Conservation (phyloP, 2,113 vertebrate genomes). For the Lathamus discolor region DNA sequence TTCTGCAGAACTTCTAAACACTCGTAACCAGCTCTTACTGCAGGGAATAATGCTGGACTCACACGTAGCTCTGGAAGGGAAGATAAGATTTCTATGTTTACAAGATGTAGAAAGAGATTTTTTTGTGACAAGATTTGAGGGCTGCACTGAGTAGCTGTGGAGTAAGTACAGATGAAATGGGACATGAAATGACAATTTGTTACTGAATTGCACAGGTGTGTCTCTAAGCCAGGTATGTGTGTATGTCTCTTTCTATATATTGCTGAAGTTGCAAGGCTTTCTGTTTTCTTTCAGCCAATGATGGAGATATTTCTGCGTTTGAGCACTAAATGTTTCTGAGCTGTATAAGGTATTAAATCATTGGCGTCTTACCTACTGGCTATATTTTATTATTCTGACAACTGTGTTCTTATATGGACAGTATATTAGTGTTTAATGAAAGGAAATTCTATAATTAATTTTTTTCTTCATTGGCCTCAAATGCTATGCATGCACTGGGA, state of each 20-base stretch:
- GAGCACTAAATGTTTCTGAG: neutral
- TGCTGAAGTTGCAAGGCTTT: neutral
- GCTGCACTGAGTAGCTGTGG: neutral
- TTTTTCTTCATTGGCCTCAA: neutral
- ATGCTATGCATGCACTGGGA: neutral
- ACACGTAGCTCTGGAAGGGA: neutral
- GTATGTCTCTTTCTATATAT: neutral
- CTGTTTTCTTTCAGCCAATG: neutral
- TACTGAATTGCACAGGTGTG: constrained; percentile 32
- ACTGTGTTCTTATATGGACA: neutral
- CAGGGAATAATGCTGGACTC: neutral
- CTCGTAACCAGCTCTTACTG: neutral
- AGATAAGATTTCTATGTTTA: neutral
- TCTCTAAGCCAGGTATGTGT: constrained; percentile 41
- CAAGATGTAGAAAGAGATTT: neutral
- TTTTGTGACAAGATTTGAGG: neutral
- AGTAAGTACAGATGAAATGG: constrained; percentile 24
- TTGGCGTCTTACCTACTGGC: neutral
- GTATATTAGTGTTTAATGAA: neutral
- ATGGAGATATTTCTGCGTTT: neutral
- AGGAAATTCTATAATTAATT: neutral
- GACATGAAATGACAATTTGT: constrained; percentile 25
- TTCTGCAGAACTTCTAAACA: neutral
- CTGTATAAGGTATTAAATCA: neutral
- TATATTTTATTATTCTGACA: neutral